These are phyloP conservation scores for Atrina japonica DNA, from an alignment of 2,888 invertebrate genomes.

Conservation along the genomic window DNA sequence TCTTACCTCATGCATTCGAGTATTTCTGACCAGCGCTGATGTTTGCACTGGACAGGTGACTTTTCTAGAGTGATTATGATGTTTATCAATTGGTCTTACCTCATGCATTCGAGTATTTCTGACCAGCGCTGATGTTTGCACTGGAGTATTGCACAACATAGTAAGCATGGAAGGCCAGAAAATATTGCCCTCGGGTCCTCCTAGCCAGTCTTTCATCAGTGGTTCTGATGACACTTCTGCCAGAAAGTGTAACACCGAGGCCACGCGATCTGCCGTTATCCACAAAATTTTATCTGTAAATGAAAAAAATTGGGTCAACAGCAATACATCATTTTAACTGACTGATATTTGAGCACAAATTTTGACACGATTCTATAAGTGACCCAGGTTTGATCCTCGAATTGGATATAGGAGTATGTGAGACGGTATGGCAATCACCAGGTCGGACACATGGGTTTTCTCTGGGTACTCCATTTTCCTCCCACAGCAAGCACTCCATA, in stretches of 20 bases:
- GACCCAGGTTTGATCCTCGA: too few species aligned
- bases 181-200: slow-evolving; percentile 88
- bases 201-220: slow-evolving; percentile 93
- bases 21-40: slow-evolving; percentile 12
- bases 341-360: neutral
- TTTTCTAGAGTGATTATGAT: too few species aligned
- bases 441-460: too few species aligned
- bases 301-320: too few species aligned
- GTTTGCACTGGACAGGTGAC: slow-evolving; percentile 66
- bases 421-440: too few species aligned
- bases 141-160: slow-evolving; percentile 82
- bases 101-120: slow-evolving; percentile 5
- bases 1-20: slow-evolving; percentile 10
- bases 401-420: too few species aligned
- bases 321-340: neutral
- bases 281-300: slow-evolving; percentile 47
- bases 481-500: too few species aligned
- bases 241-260: slow-evolving; percentile 87
- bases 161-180: slow-evolving; percentile 93
- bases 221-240: slow-evolving; percentile 89
- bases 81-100: slow-evolving; percentile 10
- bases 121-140: slow-evolving; percentile 48
- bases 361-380: neutral
- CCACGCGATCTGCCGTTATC: slow-evolving; percentile 75
- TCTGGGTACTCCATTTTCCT: too few species aligned